These are phyloP conservation scores for Phoebastria nigripes DNA, from an alignment of 2,797 vertebrate genomes.

Conservation along the genomic window DNA sequence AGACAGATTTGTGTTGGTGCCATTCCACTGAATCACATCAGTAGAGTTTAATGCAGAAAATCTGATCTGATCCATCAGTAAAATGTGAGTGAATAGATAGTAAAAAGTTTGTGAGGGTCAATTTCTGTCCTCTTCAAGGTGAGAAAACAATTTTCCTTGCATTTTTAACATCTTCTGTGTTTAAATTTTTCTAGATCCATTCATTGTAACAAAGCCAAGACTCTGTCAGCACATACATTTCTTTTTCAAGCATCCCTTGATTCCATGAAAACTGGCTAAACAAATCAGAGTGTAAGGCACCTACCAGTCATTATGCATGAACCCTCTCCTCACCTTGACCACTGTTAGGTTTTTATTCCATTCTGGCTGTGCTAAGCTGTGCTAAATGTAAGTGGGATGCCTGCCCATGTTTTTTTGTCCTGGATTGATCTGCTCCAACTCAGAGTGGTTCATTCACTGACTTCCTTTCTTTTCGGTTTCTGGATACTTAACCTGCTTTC, in stretches of 20 bases:
- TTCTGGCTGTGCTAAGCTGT: constrained; percentile 36
- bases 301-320: neutral
- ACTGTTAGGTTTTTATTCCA: constrained; percentile 29
- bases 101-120: neutral
- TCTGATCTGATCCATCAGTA: neutral
- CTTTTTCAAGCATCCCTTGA: neutral
- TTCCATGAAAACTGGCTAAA: neutral
- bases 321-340: constrained; percentile 54
- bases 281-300: neutral
- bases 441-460: neutral
- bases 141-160: neutral
- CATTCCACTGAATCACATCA: neutral
- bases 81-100: neutral
- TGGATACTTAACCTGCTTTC: constrained; percentile 38
- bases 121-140: neutral
- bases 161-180: neutral
- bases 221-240: neutral
- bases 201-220: neutral
- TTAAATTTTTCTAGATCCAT: neutral
- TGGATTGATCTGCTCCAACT: neutral
- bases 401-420: constrained; percentile 4
- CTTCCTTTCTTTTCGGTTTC: constrained; percentile 35
- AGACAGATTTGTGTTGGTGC: neutral
- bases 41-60: neutral
- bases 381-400: constrained; percentile 45